These are phyloP conservation scores for Synaphobranchus kaupii DNA, from an alignment of 2,797 vertebrate genomes.

Conservation along the genomic window DNA sequence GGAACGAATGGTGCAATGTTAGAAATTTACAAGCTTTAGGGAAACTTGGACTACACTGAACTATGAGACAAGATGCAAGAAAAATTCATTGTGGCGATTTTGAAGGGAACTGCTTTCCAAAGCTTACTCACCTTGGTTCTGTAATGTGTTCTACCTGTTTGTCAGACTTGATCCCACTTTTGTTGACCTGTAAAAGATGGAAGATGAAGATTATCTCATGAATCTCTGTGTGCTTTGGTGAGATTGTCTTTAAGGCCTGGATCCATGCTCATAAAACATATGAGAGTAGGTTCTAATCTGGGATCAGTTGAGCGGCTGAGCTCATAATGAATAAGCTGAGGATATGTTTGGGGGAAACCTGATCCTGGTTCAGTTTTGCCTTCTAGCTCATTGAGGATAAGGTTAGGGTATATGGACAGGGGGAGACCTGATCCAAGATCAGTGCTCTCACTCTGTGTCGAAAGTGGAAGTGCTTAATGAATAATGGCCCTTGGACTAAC, in stretches of 20 bases:
- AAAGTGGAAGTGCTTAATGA: background rate
- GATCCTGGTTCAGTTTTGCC: background rate
- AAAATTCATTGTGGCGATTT: background rate
- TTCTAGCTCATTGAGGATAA: background rate
- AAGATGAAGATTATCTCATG: background rate
- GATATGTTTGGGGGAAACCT: background rate
- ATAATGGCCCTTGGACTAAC: slow-evolving; percentile 61
- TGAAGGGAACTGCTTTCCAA: background rate
- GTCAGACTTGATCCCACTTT: slow-evolving; percentile 76
- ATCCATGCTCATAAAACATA: background rate
- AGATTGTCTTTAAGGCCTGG: background rate
- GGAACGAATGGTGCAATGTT: slow-evolving; percentile 33
- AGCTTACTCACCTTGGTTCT: slow-evolving; percentile 65
- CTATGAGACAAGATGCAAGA: background rate
- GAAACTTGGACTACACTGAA: background rate
- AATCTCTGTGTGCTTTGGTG: background rate
- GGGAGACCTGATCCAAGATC: background rate
- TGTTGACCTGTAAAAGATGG: slow-evolving; percentile 71
- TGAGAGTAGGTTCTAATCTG: background rate
- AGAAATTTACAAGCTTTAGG: background rate
- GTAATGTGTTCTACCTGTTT: slow-evolving; percentile 78
- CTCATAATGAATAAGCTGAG: no score
- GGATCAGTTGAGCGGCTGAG: background rate
- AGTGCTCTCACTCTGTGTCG: background rate
- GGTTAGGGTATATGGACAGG: background rate